Conservation (phyloP, 1,140 invertebrate species). For the Leptinotarsa lineolata region DNA sequence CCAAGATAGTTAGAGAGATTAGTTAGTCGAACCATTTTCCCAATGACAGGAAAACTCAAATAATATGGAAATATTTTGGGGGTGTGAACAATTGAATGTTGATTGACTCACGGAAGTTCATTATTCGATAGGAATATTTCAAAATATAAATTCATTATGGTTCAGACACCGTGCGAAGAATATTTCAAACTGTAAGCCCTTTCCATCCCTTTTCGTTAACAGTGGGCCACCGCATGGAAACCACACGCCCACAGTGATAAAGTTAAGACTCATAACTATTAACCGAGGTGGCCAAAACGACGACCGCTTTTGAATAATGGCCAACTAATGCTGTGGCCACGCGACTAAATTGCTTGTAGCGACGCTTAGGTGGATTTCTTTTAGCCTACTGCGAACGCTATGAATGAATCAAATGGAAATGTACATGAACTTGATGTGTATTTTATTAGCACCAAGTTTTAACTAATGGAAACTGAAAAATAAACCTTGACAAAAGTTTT, state of each 20-base stretch:
- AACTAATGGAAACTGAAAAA: too few species aligned
- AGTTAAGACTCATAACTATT: conserved; percentile 6
- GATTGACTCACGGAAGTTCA: background rate
- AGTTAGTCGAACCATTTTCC: too few species aligned
- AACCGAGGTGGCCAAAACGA: conserved; percentile 4
- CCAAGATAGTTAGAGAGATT: too few species aligned
- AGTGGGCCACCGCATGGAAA: background rate
- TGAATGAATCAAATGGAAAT: background rate
- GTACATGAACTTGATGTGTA: too few species aligned
- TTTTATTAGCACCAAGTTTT: too few species aligned
- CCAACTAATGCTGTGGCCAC: conserved; percentile 28
- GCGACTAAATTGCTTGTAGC: conserved; percentile 19
- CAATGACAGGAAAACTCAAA: too few species aligned
- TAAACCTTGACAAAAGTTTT: too few species aligned
- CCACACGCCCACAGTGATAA: conserved; percentile 15
- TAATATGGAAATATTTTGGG: too few species aligned
- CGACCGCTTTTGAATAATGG: conserved; percentile 27
- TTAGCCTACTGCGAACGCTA: background rate
- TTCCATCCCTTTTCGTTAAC: background rate
- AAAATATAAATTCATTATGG: background rate
- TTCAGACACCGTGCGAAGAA: background rate
- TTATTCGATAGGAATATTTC: background rate
- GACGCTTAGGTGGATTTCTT: conserved; percentile 7
- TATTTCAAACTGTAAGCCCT: background rate
- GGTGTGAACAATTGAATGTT: too few species aligned